Percentiles rank a stretch among this genome's conserved stretches.
Conservation (phyloP, 2,888 invertebrate species). For the Dasysyrphus tricinctus region DNA sequence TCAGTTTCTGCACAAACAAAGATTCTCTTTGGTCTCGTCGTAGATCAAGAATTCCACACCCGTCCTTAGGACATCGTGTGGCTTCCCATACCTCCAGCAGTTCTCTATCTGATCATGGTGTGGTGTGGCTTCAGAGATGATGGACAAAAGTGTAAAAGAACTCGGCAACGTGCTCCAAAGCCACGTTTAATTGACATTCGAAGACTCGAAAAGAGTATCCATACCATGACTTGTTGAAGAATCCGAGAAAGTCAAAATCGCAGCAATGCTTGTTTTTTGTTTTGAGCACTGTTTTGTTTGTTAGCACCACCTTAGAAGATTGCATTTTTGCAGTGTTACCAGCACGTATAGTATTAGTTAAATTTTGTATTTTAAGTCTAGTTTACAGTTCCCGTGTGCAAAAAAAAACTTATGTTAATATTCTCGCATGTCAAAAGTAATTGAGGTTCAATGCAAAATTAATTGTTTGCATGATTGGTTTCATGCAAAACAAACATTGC, state of each 20-base stretch:
- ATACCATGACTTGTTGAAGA: background rate
- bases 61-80: background rate
- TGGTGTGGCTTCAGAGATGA: conserved; percentile 41
- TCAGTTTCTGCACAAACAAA: conserved; percentile 35
- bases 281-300: background rate
- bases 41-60: conserved; percentile 41
- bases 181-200: conserved; percentile 60
- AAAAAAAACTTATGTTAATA: too few relatives aligned
- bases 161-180: conserved; percentile 5
- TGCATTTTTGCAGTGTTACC: background rate
- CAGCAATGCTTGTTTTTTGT: conserved; percentile 4
- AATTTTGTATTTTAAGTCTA: background rate
- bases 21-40: background rate
- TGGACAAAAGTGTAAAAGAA: conserved; percentile 45
- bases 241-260: conserved; percentile 7
- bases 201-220: conserved; percentile 15
- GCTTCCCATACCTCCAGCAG: background rate
- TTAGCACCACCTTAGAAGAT: conserved; percentile 9
- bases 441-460: too few relatives aligned
- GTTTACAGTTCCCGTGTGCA: too few relatives aligned
- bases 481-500: too few relatives aligned
- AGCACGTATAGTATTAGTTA: background rate
- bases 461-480: too few relatives aligned
- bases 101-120: conserved; percentile 1
- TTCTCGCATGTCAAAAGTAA: too few relatives aligned